phyloP scores from a whole-genome alignment of 2,797 vertebrate genomes.

The Heterohyrax brucei region DNA sequence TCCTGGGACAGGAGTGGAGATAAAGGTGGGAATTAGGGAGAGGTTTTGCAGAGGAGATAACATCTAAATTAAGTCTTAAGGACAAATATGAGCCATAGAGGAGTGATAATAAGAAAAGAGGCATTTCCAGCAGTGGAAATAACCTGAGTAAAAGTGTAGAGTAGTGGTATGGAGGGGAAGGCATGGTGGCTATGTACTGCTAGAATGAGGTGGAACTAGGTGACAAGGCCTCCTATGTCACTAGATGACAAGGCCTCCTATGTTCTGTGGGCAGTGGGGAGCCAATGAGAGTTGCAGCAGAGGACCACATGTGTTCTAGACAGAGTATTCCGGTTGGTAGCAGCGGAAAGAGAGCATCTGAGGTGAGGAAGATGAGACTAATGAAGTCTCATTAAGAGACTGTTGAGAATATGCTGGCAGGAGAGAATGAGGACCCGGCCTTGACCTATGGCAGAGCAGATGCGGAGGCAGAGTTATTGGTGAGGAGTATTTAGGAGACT shows the following conservation, averaged over 20 bases:
- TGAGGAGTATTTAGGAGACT: neutral
- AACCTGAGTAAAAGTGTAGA: neutral
- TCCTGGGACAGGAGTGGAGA: neutral
- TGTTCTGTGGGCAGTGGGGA: neutral
- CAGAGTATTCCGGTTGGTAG: neutral
- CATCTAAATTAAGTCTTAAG: neutral
- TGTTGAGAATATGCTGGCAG: neutral
- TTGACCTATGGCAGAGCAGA: fast-evolving
- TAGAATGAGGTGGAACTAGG: neutral
- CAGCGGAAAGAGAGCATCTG: neutral
- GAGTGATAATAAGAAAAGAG: neutral
- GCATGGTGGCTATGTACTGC: neutral
- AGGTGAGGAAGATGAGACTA: neutral
- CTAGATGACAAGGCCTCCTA: neutral
- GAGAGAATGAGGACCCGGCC: neutral
- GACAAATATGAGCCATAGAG: neutral
- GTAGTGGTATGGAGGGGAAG: neutral
- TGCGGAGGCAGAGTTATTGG: neutral
- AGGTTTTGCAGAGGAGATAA: neutral
- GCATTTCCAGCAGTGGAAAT: conserved; percentile 18
- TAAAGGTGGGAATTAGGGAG: neutral
- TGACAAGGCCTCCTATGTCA: neutral
- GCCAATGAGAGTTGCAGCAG: neutral
- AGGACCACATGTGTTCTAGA: neutral
- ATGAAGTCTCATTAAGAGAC: neutral